A percentile compares a stretch with the other conserved stretches of the same genome.
Evolutionary conservation across 1,140 invertebrate genomes (phyloP).

Genomic region (Tetramorium parvispinum): DNA sequence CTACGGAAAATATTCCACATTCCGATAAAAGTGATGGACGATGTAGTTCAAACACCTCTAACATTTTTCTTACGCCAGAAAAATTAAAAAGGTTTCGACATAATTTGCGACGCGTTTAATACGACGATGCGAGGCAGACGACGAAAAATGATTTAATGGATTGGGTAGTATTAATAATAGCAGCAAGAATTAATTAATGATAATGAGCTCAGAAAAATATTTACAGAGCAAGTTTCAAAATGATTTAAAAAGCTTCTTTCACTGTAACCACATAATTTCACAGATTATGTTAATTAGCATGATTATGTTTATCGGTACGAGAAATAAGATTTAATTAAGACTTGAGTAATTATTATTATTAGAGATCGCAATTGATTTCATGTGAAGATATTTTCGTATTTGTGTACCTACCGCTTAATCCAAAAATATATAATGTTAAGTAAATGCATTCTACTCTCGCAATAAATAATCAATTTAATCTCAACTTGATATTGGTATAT

Average conservation of each 20-base stretch:
- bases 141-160: not conserved
- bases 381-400: not conserved
- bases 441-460: not conserved
- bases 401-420: not conserved
- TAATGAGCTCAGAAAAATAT: not conserved
- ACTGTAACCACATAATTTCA: not conserved
- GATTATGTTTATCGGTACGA: not conserved
- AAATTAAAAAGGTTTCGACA: slow-evolving; percentile 25
- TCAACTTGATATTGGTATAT: not conserved
- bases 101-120: slow-evolving; percentile 2
- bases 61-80: not conserved
- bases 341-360: not conserved
- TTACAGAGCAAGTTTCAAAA: not conserved
- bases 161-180: not conserved
- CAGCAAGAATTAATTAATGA: not conserved
- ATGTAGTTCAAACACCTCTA: slow-evolving; percentile 20
- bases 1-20: slow-evolving; percentile 41
- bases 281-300: not conserved
- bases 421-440: not conserved
- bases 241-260: not conserved
- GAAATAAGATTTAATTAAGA: not conserved
- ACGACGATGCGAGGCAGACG: not conserved
- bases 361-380: not conserved
- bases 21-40: slow-evolving; percentile 39
- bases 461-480: slow-evolving; percentile 23